A percentile compares a stretch with the other conserved stretches of the same genome.
phyloP scores from a whole-genome alignment of 1,140 invertebrate species.

The Rhagoletis pomonella region DNA sequence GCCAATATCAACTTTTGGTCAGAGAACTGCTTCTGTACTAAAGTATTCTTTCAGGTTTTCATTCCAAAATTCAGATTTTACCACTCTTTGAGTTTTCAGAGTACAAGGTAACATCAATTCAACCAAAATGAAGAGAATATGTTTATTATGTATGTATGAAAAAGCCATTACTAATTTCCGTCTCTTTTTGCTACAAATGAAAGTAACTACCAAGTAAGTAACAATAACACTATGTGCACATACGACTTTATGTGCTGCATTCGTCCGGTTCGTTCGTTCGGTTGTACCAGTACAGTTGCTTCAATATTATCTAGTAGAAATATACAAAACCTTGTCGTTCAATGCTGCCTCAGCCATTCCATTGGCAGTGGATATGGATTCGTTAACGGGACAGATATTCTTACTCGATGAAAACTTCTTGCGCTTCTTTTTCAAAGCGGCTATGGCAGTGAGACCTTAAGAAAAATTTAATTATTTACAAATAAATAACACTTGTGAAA shows the following conservation, averaged over 20 bases:
- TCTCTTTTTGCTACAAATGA: slow-evolving; percentile 13
- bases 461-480: background rate
- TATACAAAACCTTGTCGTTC: slow-evolving; percentile 61
- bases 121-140: too few relatives aligned
- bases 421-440: slow-evolving; percentile 83
- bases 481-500: background rate
- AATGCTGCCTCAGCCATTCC: slow-evolving; percentile 55
- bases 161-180: background rate
- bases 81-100: too few relatives aligned
- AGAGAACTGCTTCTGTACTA: too few relatives aligned
- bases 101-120: too few relatives aligned
- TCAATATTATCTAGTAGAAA: slow-evolving; percentile 56
- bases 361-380: slow-evolving; percentile 69
- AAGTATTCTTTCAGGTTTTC: too few relatives aligned
- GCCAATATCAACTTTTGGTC: background rate
- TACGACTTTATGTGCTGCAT: slow-evolving; percentile 50
- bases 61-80: too few relatives aligned
- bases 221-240: slow-evolving; percentile 20
- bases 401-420: slow-evolving; percentile 87
- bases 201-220: background rate
- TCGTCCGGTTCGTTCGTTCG: slow-evolving; percentile 38
- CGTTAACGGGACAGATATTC: slow-evolving; percentile 78
- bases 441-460: slow-evolving; percentile 78
- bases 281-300: slow-evolving; percentile 58
- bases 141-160: background rate